Percentiles rank a stretch among this genome's conserved stretches.
Evolutionary conservation across 2,888 invertebrate genomes (phyloP).

Genomic region (Mantis religiosa): DNA sequence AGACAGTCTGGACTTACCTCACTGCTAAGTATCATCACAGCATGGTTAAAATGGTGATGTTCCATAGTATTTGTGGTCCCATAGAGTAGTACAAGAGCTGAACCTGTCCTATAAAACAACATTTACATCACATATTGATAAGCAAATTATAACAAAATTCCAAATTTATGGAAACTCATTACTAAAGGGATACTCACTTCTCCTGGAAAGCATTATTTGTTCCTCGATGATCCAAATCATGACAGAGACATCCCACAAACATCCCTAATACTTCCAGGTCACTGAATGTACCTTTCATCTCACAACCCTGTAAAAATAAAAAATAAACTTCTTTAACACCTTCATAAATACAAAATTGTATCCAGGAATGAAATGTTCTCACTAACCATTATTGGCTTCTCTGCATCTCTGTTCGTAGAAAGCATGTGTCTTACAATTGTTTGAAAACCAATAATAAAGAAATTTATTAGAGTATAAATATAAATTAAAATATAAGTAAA

Average conservation of each 20-base stretch:
- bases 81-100: constrained; percentile 49
- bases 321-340: background rate
- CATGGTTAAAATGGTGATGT: constrained; percentile 61
- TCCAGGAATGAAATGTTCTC: too few species aligned
- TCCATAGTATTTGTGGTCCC: constrained; percentile 60
- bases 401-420: too few species aligned
- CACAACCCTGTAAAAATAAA: constrained; percentile 39
- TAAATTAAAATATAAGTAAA: too few species aligned
- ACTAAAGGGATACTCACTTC: constrained; percentile 43
- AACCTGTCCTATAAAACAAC: constrained; percentile 45
- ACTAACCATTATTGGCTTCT: too few species aligned
- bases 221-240: constrained; percentile 58
- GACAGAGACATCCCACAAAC: constrained; percentile 56
- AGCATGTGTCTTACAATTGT: too few species aligned
- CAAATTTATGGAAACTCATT: too few species aligned
- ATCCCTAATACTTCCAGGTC: constrained; percentile 50
- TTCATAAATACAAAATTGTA: too few species aligned
- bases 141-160: too few species aligned
- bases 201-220: constrained; percentile 56
- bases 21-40: constrained; percentile 55
- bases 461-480: too few species aligned
- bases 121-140: too few species aligned
- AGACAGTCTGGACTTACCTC: constrained; percentile 38
- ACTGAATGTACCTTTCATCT: constrained; percentile 44
- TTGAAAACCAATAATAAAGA: too few species aligned